A percentile compares a stretch with the other conserved stretches of the same genome.
These are phyloP conservation scores for Cephus nigrinus DNA, from an alignment of 2,888 invertebrate species.

Conservation along the genomic window DNA sequence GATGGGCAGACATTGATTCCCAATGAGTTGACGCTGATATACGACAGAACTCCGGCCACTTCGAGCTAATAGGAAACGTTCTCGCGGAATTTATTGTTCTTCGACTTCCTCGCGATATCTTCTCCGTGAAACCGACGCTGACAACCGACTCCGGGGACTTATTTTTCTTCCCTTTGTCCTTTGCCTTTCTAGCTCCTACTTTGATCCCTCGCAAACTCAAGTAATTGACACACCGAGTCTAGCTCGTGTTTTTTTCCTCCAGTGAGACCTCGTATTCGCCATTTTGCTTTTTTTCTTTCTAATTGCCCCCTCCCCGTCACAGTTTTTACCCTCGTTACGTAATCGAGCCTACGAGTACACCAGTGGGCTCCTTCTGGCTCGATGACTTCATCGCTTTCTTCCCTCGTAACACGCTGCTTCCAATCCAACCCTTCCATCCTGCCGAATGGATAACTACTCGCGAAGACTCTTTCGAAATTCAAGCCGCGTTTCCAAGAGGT, in stretches of 20 bases:
- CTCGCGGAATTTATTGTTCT: constrained; percentile 31
- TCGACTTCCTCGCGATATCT: neutral
- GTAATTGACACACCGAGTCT: neutral
- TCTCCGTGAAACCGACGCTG: neutral
- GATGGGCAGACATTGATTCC: constrained; percentile 38
- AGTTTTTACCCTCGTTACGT: neutral
- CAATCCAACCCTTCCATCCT: neutral
- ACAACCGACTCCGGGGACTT: neutral
- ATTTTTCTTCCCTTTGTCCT: neutral
- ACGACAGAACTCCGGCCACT: constrained; percentile 28
- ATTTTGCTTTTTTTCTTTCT: neutral
- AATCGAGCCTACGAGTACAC: neutral
- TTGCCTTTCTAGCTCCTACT: neutral
- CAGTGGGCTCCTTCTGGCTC: too few relatives aligned
- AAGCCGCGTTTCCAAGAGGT: too few relatives aligned
- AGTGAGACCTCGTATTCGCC: neutral
- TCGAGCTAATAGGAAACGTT: constrained; percentile 39
- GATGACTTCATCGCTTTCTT: too few relatives aligned
- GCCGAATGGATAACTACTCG: too few relatives aligned
- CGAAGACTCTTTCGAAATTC: too few relatives aligned
- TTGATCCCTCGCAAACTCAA: neutral
- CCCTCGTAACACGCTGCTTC: too few relatives aligned
- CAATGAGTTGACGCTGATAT: constrained; percentile 41
- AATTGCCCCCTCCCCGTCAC: neutral
- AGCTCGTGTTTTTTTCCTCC: neutral